Evolutionary conservation across 1,140 invertebrate species (phyloP).

Genomic region (Trissolcus basalis): DNA sequence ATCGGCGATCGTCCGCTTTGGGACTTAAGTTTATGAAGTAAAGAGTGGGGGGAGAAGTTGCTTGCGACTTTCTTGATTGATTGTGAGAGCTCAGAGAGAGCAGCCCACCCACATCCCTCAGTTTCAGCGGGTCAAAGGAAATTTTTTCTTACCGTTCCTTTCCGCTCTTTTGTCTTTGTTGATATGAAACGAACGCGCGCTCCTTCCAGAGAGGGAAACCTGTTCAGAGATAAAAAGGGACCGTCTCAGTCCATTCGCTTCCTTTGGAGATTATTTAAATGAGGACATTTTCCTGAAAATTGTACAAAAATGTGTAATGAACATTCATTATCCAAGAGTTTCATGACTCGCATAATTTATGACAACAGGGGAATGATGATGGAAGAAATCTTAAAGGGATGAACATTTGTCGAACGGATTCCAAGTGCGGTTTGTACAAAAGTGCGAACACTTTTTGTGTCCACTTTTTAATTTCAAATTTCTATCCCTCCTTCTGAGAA

Average conservation of each 20-base stretch:
- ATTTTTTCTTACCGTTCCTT: constrained; percentile 42
- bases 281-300: constrained; percentile 50
- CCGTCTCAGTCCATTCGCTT: constrained; percentile 45
- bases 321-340: constrained; percentile 48
- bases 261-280: constrained; percentile 57
- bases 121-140: constrained; percentile 41
- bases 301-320: constrained; percentile 56
- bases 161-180: constrained; percentile 49
- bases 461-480: constrained; percentile 1
- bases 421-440: background rate
- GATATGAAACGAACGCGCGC: constrained; percentile 45
- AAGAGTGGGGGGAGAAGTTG: constrained; percentile 6
- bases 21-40: constrained; percentile 31
- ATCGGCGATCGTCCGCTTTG: constrained; percentile 44
- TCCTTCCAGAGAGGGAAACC: constrained; percentile 24
- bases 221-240: constrained; percentile 48
- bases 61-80: constrained; percentile 57
- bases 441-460: background rate
- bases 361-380: constrained; percentile 27
- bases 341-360: constrained; percentile 54
- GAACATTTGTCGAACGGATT: constrained; percentile 7
- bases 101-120: constrained; percentile 46
- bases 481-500: too few relatives aligned
- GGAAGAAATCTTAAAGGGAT: constrained; percentile 14
- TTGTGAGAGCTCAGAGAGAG: constrained; percentile 45